Conservation (phyloP, 1,140 invertebrate genomes). For the Macrosteles quadrilineatus region DNA sequence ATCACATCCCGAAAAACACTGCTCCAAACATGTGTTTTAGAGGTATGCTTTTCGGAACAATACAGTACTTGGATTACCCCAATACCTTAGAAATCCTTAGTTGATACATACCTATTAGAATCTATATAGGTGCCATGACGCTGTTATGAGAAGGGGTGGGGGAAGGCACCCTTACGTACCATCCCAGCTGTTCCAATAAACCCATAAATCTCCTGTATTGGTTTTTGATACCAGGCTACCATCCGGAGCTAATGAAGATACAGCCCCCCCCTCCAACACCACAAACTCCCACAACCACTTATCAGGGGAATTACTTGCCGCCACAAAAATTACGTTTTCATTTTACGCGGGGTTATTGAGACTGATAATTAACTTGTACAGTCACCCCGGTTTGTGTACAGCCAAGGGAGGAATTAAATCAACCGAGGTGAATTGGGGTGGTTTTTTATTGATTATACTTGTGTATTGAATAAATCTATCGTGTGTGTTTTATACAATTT, state of each 20-base stretch:
- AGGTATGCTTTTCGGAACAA: too few relatives aligned
- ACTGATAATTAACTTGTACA: conserved; percentile 1
- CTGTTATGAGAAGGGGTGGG: not conserved
- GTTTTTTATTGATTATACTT: too few relatives aligned
- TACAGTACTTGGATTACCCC: too few relatives aligned
- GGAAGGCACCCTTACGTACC: not conserved
- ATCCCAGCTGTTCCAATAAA: not conserved
- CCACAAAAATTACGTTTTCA: conserved; percentile 12
- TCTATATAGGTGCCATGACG: too few relatives aligned
- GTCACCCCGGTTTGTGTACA: not conserved
- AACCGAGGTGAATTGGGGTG: too few relatives aligned
- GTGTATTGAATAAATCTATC: too few relatives aligned
- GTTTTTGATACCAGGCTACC: conserved; percentile 10
- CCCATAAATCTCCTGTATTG: conserved; percentile 7
- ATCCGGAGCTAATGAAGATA: conserved; percentile 7
- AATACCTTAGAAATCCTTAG: too few relatives aligned
- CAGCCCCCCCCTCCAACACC: not conserved
- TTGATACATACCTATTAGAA: too few relatives aligned
- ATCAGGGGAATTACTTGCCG: conserved; percentile 8
- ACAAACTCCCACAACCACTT: not conserved
- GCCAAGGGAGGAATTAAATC: not conserved
- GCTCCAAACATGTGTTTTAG: too few relatives aligned
- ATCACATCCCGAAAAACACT: too few relatives aligned
- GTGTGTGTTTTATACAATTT: too few relatives aligned
- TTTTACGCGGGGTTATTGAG: not conserved